phyloP scores from a whole-genome alignment of 2,113 vertebrate genomes.

The Takifugu flavidus region DNA sequence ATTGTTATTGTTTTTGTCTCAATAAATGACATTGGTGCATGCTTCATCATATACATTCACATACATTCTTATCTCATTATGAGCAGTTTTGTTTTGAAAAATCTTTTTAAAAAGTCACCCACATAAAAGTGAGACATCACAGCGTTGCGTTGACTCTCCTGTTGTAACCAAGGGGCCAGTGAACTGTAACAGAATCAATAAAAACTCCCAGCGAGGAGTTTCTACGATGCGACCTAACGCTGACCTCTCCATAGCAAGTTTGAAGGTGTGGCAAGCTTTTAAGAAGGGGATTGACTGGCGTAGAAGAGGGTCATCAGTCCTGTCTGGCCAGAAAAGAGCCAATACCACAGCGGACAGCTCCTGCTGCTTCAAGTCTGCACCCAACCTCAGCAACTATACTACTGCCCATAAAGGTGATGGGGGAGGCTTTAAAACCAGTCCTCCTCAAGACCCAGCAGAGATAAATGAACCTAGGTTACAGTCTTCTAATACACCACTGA shows the following conservation, averaged over 20 bases:
- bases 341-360: slow-evolving; percentile 81
- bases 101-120: not conserved
- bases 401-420: slow-evolving; percentile 71
- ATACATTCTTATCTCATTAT: slow-evolving; percentile 16
- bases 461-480: slow-evolving; percentile 89
- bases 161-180: slow-evolving; percentile 50
- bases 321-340: slow-evolving; percentile 78
- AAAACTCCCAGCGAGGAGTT: slow-evolving; percentile 64
- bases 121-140: slow-evolving; percentile 31
- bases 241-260: slow-evolving; percentile 72
- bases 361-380: slow-evolving; percentile 83
- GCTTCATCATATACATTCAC: not conserved
- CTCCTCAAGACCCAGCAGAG: slow-evolving; percentile 77
- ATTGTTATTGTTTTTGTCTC: too few species aligned
- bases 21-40: slow-evolving; percentile 5
- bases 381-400: slow-evolving; percentile 59
- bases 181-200: slow-evolving; percentile 70
- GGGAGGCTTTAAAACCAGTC: slow-evolving; percentile 70
- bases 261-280: slow-evolving; percentile 45
- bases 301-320: slow-evolving; percentile 83
- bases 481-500: slow-evolving; percentile 87
- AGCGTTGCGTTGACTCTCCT: slow-evolving; percentile 52
- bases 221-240: slow-evolving; percentile 72
- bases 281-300: slow-evolving; percentile 24
- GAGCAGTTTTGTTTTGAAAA: slow-evolving; percentile 34